Base-by-base conservation (phyloP, 2,113 vertebrate species). In the Platysternon megacephalum region DNA sequence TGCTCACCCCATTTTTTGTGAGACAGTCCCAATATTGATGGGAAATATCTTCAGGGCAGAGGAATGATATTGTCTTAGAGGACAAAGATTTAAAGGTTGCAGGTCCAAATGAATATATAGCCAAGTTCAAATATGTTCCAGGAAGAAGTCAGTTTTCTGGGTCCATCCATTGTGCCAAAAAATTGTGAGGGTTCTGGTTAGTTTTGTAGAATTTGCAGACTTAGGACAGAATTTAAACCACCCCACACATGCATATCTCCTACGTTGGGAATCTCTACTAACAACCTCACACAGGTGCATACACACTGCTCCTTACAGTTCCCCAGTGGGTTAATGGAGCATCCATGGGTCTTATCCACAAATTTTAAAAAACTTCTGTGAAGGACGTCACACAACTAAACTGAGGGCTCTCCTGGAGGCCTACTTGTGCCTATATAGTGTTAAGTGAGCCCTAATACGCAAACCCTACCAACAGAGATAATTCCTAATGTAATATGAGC, bases 11-110 rank as follows among this genome's bases (percentile, higher is more conserved):
- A 92, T 39, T 46, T 44, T 87, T 35, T 90, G 46, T 46, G 39
- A 92, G 53, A 29, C 8, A 48, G 51, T 76, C 80, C 53, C 53
- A 9, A 68, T 78, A 88, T 94, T 87, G 78, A 17, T 89, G 53
- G 83, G 78, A 97, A 96, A 91, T 88, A 58, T 29, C 89, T 93
- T 81, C 65, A 88, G 28, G 44, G 81, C 52, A 92, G 17, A 88
- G 39, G 65, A 72, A n/a, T 68, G 65, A 68, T 68, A 65, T 35
- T n/a, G 65, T 88, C 22, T 16, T 24, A 94, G 55, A 10, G 48
- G 90, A 79, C 8, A 88, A 82, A 89, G 82, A 93, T 42, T 89
- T 79, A 91, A 93, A 85, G 32, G 2, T 11, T 56, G 52, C 8
- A 56, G n/a, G 5, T 88, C 2, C 26, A 74, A 74, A 74, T 24